Percentiles rank a stretch among this genome's conserved stretches.
Conservation (phyloP, 2,113 vertebrate species). For the Irena cyanogastra region DNA sequence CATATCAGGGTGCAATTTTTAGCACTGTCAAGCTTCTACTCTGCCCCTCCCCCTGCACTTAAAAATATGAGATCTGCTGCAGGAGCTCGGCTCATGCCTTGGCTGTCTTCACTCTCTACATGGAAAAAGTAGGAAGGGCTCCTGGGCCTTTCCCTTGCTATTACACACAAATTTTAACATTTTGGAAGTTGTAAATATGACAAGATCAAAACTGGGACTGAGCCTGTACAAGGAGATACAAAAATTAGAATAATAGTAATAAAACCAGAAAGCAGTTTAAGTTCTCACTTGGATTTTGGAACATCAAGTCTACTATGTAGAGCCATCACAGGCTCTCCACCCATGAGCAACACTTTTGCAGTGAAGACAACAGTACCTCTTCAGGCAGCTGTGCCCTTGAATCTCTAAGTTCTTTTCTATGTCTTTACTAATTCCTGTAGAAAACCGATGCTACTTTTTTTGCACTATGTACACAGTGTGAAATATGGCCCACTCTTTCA, state of each 20-base stretch:
- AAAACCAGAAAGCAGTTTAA: neutral
- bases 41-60: neutral
- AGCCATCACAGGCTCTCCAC: neutral
- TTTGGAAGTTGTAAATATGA: neutral
- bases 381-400: neutral
- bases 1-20: neutral
- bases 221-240: neutral
- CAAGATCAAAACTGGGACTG: neutral
- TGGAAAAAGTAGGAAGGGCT: neutral
- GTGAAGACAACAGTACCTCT: neutral
- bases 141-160: neutral
- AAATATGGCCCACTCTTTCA: slow-evolving; percentile 66
- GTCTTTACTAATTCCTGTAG: neutral
- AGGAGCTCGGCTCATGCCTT: neutral
- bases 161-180: neutral
- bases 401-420: neutral
- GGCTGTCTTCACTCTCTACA: neutral
- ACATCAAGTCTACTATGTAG: fast-evolving
- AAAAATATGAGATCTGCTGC: neutral
- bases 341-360: neutral
- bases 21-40: neutral
- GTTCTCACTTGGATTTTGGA: neutral
- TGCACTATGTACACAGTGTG: slow-evolving; percentile 49
- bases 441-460: slow-evolving; percentile 62
- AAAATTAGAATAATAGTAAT: neutral